phyloP scores from a whole-genome alignment of 2,888 invertebrate species.

The Tipula unca region DNA sequence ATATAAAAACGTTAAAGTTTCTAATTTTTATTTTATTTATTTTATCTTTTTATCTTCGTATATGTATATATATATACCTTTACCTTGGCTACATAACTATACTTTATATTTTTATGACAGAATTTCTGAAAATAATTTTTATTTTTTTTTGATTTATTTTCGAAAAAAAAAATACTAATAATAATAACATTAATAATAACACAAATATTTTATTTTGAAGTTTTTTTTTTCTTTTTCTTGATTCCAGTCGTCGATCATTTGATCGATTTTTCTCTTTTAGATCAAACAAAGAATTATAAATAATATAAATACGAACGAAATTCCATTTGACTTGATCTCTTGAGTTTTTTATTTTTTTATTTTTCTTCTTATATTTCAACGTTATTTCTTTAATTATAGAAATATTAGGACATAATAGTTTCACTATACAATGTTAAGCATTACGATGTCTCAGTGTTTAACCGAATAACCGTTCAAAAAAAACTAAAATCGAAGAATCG shows the following conservation, averaged over 20 bases:
- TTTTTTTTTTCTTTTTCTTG: neutral
- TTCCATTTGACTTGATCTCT: neutral
- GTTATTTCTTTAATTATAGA: slow-evolving; percentile 8
- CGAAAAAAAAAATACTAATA: neutral
- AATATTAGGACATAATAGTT: slow-evolving; percentile 14
- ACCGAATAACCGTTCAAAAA: slow-evolving; percentile 14
- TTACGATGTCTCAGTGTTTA: slow-evolving; percentile 14
- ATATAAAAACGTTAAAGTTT: neutral
- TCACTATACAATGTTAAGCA: slow-evolving; percentile 14
- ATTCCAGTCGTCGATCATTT: slow-evolving; percentile 8
- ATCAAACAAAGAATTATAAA: slow-evolving; percentile 1
- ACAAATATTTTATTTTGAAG: slow-evolving; percentile 14
- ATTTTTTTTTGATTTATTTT: neutral
- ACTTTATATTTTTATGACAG: neutral
- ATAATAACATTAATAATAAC: slow-evolving; percentile 14
- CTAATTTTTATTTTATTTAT: neutral
- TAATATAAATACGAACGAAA: neutral
- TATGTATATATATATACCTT: neutral
- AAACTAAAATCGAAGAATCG: neutral
- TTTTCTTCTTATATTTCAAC: neutral
- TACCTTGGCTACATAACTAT: neutral
- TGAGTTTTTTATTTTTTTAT: too few relatives aligned
- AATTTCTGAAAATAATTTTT: neutral
- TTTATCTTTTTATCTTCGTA: neutral
- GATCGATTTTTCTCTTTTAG: slow-evolving; percentile 8